These are phyloP conservation scores for Tipula unca DNA, from an alignment of 2,888 invertebrate genomes.

Conservation along the genomic window DNA sequence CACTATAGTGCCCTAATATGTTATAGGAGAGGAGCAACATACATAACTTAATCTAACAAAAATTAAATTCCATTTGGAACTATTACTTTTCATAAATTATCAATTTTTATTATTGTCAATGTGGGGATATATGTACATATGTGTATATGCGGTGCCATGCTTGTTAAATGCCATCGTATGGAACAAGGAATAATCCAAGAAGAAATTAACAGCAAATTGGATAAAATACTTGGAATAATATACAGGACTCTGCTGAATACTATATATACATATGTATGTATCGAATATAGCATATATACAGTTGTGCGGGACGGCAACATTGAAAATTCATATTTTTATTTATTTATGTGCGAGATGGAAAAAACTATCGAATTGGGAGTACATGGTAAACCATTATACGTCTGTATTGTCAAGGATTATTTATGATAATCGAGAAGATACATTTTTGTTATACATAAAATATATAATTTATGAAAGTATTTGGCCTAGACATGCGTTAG, in stretches of 20 bases:
- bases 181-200: neutral
- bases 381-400: too few relatives aligned
- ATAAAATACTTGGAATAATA: neutral
- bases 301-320: too few relatives aligned
- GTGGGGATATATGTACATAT: neutral
- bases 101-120: neutral
- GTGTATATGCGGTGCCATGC: neutral
- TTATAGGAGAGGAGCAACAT: neutral
- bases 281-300: too few relatives aligned
- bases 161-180: neutral
- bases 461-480: too few relatives aligned
- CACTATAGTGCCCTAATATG: neutral
- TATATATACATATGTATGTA: too few relatives aligned
- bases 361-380: too few relatives aligned
- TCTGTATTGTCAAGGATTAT: too few relatives aligned
- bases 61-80: neutral
- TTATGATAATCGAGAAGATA: too few relatives aligned
- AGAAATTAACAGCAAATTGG: neutral
- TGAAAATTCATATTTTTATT: too few relatives aligned
- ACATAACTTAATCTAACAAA: neutral
- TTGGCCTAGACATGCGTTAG: too few relatives aligned
- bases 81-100: slow-evolving; percentile 8
- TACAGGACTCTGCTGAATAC: neutral
- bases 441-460: too few relatives aligned
- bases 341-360: too few relatives aligned